Conservation (phyloP, 2,888 invertebrate genomes). For the Andrena praecox region DNA sequence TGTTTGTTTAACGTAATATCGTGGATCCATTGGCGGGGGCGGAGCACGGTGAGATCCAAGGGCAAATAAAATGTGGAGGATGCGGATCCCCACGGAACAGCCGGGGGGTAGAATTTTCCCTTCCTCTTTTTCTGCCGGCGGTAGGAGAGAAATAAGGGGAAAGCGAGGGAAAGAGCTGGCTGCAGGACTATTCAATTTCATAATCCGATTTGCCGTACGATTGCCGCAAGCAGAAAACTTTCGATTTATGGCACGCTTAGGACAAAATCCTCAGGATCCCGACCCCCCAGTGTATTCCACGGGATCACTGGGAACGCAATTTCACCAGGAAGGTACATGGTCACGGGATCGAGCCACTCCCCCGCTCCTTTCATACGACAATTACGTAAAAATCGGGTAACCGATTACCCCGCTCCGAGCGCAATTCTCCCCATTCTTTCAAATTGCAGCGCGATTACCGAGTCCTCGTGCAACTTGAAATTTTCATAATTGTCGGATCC, state of each 20-base stretch:
- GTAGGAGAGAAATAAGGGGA: not conserved
- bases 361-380: conserved; percentile 22
- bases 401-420: conserved; percentile 10
- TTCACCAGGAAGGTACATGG: conserved; percentile 53
- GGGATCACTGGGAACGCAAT: conserved; percentile 63
- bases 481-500: not conserved
- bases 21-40: not conserved
- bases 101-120: conserved; percentile 53
- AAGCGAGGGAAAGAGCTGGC: not conserved
- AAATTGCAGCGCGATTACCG: not conserved
- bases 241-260: conserved; percentile 71
- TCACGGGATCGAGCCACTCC: conserved; percentile 34
- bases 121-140: not conserved
- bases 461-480: not conserved
- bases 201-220: conserved; percentile 76
- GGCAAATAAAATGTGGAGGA: conserved; percentile 52
- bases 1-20: conserved; percentile 38
- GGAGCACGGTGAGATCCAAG: not conserved
- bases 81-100: conserved; percentile 50
- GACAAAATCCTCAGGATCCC: conserved; percentile 66
- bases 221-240: conserved; percentile 73
- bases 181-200: conserved; percentile 75
- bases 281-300: conserved; percentile 35
- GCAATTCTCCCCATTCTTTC: conserved; percentile 10
- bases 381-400: conserved; percentile 56